phyloP scores from a whole-genome alignment of 2,888 invertebrate genomes.

The Luperina testacea region DNA sequence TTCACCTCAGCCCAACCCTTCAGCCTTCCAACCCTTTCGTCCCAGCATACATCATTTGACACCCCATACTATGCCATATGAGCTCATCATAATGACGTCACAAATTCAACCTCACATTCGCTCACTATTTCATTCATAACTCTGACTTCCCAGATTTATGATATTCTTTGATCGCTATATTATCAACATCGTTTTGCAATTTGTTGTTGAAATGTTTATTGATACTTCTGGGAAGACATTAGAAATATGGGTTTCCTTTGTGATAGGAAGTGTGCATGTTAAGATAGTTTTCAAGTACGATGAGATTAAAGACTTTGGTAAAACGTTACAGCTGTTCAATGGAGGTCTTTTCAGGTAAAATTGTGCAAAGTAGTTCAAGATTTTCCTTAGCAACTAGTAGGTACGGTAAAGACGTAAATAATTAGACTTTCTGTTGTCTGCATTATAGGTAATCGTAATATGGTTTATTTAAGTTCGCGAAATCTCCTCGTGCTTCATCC shows the following conservation, averaged over 20 bases:
- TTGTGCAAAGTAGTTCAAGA: background rate
- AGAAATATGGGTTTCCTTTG: conserved; percentile 37
- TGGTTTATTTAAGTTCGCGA: background rate
- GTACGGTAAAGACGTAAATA: background rate
- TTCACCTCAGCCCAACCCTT: too few relatives aligned
- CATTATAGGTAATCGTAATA: background rate
- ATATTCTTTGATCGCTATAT: conserved; percentile 55
- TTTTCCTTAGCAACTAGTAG: background rate
- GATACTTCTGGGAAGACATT: conserved; percentile 51
- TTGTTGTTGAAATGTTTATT: conserved; percentile 39
- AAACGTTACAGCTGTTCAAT: conserved; percentile 38
- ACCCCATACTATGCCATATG: conserved; percentile 59
- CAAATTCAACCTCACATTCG: conserved; percentile 68
- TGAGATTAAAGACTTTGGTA: conserved; percentile 42
- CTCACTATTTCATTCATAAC: conserved; percentile 66
- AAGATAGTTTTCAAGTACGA: conserved; percentile 9
- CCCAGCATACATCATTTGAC: conserved; percentile 57
- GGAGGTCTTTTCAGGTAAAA: conserved; percentile 3
- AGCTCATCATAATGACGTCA: conserved; percentile 63
- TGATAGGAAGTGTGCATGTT: conserved; percentile 28
- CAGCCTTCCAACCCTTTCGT: too few relatives aligned
- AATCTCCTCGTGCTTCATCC: background rate
- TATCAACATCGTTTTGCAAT: conserved; percentile 53
- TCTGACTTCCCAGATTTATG: conserved; percentile 52
- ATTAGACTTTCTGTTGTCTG: conserved; percentile 5